Evolutionary conservation across 1,140 invertebrate genomes (phyloP).

Genomic region (Drosophila quadrilineata): DNA sequence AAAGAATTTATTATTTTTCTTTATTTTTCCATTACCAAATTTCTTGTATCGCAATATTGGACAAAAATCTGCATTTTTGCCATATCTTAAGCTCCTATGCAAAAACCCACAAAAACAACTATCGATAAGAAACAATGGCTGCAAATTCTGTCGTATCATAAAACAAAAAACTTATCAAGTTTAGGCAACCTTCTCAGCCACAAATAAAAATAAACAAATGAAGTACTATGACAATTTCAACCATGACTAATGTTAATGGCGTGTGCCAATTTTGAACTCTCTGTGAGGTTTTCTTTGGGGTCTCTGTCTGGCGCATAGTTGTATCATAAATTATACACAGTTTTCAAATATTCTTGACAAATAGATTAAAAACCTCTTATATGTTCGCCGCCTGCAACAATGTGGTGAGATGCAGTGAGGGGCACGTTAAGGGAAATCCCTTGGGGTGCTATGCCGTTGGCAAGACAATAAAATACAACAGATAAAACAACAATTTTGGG

Average conservation of each 20-base stretch:
- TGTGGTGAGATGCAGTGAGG: too few species aligned
- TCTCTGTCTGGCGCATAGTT: too few species aligned
- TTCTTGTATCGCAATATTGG: too few species aligned
- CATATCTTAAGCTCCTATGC: background rate
- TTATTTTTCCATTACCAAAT: too few species aligned
- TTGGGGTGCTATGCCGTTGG: background rate
- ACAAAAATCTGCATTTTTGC: background rate
- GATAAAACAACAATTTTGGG: too few species aligned
- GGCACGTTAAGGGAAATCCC: background rate
- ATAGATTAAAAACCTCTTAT: conserved; percentile 28
- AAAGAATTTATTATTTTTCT: too few species aligned
- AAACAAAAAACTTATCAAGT: conserved; percentile 16
- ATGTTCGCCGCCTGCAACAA: conserved; percentile 8
- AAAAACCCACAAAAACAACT: too few species aligned
- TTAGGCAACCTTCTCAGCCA: too few species aligned
- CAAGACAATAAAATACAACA: conserved; percentile 8
- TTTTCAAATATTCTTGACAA: conserved; percentile 9
- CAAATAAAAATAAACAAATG: background rate
- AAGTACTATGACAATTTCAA: conserved; percentile 3
- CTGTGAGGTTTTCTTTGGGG: conserved; percentile 32
- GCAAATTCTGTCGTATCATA: too few species aligned
- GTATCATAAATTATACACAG: conserved; percentile 51
- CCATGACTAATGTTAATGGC: conserved; percentile 64
- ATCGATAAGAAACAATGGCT: too few species aligned
- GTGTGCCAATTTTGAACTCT: conserved; percentile 49